Percentiles rank a stretch among this genome's conserved stretches.
Evolutionary conservation across 2,113 vertebrate genomes (phyloP).

Genomic region (Carassius auratus): DNA sequence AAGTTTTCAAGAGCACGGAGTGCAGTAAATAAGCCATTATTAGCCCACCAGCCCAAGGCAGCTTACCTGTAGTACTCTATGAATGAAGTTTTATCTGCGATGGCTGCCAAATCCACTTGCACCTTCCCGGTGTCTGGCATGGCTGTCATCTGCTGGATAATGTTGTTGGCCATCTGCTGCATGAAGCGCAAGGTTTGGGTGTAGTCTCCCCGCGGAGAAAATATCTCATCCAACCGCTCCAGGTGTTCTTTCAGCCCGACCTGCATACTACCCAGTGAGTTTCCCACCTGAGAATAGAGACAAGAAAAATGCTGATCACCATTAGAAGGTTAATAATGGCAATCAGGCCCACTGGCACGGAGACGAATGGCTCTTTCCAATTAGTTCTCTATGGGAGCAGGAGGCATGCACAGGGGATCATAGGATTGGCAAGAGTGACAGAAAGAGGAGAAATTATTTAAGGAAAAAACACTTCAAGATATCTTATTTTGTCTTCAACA

Average conservation of each 20-base stretch:
- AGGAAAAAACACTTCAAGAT: background rate
- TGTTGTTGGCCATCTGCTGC: constrained; percentile 81
- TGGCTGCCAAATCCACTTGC: constrained; percentile 73
- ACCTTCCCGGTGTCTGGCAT: constrained; percentile 78
- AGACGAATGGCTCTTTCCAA: background rate
- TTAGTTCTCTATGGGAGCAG: background rate
- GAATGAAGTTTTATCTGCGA: constrained; percentile 72
- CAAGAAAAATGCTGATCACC: fast-evolving
- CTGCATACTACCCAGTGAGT: constrained; percentile 77
- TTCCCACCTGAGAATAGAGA: constrained; percentile 73
- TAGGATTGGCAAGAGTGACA: background rate
- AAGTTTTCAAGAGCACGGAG: background rate
- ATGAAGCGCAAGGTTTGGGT: constrained; percentile 84
- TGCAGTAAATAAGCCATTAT: background rate
- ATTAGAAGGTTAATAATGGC: background rate
- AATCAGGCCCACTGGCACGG: background rate
- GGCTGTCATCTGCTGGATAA: constrained; percentile 80
- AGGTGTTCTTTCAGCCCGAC: constrained; percentile 84
- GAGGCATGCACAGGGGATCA: background rate
- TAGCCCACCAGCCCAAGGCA: background rate
- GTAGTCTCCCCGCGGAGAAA: constrained; percentile 80
- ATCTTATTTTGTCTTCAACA: background rate
- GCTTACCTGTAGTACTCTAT: constrained; percentile 89
- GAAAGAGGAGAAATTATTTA: background rate
- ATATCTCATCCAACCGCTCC: constrained; percentile 85